Base-by-base conservation (phyloP, 2,888 invertebrate genomes). In the Aromia moschata region DNA sequence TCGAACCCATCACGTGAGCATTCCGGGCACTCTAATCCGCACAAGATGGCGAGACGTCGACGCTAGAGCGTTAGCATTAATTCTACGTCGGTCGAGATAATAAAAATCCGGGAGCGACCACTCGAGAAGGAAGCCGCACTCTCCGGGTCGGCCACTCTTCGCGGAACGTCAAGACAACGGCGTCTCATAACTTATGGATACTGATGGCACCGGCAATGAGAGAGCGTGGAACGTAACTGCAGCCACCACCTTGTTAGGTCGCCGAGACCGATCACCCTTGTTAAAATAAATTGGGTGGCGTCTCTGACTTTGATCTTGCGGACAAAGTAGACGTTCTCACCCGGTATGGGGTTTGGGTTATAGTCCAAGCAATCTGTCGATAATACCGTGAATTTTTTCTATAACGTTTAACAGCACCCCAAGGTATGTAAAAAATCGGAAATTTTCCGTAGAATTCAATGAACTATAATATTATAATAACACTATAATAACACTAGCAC, bases 181-280 rank as follows among this genome's bases (percentile, higher is more conserved):
- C 58, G 65, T 63, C 86, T 87, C 84, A 88, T 89, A 87, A 83
- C 87, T 89, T 89, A 89, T 88, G 88, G 86, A 88, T 88, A 88
- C 88, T 88, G 88, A 88, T 88, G 88, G 87, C 87, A 84, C 82
- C 80, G 78, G 82, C 86, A 89, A 88, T 88, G 87, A 88, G 84
- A 72, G 65, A 47, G 56, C 58, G 18, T 36, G 46, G 58, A n/a
- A 58, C 61, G 47, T 61, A 59, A 60, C 59, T 70, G 44, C 43
- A 60, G 70, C n/a, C 72, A 67, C 70, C 71, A 75, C 77, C 77
- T 79, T 78, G 79, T 79, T 79, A 79, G 76, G 72, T 68, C 58
- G 68, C 63, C 63, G 68, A 59, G 60, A 65, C 60, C 65, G 60
- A 66, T 65, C 59, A 69, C 73, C 73, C 78, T 80, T 79, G 80